A percentile compares a stretch with the other conserved stretches of the same genome.
Evolutionary conservation across 2,113 vertebrate species (phyloP).

Genomic region (Gallinago paraguaiae): DNA sequence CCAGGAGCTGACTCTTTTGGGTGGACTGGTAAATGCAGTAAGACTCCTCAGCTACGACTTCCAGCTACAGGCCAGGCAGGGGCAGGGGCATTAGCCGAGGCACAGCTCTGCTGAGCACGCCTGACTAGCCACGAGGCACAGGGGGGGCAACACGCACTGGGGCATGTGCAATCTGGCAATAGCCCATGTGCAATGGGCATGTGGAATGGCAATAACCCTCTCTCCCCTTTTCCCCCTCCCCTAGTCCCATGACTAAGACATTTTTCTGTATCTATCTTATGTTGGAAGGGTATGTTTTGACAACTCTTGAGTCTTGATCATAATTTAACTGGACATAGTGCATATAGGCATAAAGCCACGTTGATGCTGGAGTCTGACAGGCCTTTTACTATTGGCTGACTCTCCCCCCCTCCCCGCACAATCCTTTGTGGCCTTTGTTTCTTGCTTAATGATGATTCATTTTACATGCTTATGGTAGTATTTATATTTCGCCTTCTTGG

Average conservation of each 20-base stretch:
- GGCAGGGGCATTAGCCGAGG: background rate
- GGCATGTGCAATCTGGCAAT: background rate
- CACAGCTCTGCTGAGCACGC: background rate
- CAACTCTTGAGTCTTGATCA: background rate
- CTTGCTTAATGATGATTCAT: slow-evolving; percentile 6
- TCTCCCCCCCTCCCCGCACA: rapidly evolving
- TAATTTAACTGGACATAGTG: slow-evolving; percentile 2
- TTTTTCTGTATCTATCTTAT: background rate
- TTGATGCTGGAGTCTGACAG: background rate
- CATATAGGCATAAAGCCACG: background rate
- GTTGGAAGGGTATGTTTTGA: background rate
- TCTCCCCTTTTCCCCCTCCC: rapidly evolving
- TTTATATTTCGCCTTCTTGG: background rate
- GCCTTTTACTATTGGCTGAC: slow-evolving; percentile 3
- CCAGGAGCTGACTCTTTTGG: background rate
- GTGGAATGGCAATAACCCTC: background rate
- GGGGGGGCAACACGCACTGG: background rate
- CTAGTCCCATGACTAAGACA: background rate
- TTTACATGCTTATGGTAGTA: background rate
- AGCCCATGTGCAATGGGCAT: too few relatives aligned
- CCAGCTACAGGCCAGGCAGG: background rate
- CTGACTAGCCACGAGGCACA: background rate
- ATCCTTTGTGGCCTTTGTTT: slow-evolving; percentile 3
- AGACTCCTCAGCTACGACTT: background rate
- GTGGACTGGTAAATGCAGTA: background rate